Percentiles rank a stretch among this genome's conserved stretches.
These are phyloP conservation scores for Solenopsis fugax DNA, from an alignment of 1,140 invertebrate genomes.

Conservation along the genomic window DNA sequence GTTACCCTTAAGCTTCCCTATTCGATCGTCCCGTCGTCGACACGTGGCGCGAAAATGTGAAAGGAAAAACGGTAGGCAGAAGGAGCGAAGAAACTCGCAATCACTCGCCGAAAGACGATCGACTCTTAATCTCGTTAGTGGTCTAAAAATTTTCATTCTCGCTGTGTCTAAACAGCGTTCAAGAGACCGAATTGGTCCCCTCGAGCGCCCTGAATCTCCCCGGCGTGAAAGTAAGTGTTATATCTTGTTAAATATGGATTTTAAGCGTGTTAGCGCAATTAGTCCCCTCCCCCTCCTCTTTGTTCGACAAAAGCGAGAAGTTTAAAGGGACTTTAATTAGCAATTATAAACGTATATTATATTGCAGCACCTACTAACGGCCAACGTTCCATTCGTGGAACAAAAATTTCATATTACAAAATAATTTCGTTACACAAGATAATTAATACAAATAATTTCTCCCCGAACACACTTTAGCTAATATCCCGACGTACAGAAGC, in stretches of 20 bases:
- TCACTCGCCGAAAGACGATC: background rate
- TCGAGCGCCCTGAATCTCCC: background rate
- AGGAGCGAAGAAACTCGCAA: background rate
- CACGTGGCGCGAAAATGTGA: background rate
- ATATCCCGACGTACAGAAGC: background rate
- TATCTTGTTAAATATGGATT: constrained; percentile 13
- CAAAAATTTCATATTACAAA: background rate
- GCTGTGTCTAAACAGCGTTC: constrained; percentile 1
- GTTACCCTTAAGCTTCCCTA: constrained; percentile 31
- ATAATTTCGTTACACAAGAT: constrained; percentile 2
- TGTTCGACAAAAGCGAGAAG: background rate
- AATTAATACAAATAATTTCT: constrained; percentile 19
- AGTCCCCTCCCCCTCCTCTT: background rate
- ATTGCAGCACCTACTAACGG: background rate
- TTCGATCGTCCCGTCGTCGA: constrained; percentile 22
- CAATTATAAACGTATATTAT: constrained; percentile 12
- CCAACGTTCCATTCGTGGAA: background rate
- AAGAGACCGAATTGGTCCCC: constrained; percentile 9
- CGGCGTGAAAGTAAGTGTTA: constrained; percentile 29
- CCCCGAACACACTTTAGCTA: background rate
- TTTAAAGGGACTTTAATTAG: constrained; percentile 29
- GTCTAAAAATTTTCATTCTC: background rate
- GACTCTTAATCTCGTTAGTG: background rate
- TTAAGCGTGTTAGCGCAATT: constrained; percentile 17
- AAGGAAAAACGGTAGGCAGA: background rate